Conservation (phyloP, 2,113 vertebrate species). For the Ochotona curzoniae region DNA sequence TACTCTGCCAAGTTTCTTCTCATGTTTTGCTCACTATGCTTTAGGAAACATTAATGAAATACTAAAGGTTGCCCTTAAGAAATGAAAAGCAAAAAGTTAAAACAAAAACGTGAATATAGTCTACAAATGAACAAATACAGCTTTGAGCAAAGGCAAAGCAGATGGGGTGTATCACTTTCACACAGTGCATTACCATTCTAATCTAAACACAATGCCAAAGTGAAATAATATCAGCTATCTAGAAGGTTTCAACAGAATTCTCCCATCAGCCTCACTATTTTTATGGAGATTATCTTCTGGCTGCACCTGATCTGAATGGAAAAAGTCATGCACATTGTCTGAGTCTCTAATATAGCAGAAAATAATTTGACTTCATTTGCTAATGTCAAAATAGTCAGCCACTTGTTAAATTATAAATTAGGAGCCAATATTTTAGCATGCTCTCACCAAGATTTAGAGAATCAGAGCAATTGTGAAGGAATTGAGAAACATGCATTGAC, state of each 20-base stretch:
- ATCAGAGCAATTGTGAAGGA: slow-evolving; percentile 44
- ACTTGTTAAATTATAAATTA: slow-evolving; percentile 75
- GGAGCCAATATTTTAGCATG: slow-evolving; percentile 45
- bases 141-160: background rate
- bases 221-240: slow-evolving; percentile 1
- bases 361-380: slow-evolving; percentile 58
- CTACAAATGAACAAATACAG: background rate
- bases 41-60: background rate
- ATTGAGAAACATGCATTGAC: slow-evolving; percentile 38
- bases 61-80: background rate
- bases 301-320: slow-evolving; percentile 36
- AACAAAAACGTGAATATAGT: background rate
- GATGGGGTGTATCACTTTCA: background rate
- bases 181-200: background rate
- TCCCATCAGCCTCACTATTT: background rate
- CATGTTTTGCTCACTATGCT: background rate
- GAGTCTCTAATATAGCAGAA: slow-evolving; percentile 43
- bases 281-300: background rate
- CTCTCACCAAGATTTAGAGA: slow-evolving; percentile 44
- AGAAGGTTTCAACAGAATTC: slow-evolving; percentile 14
- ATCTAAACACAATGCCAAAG: background rate
- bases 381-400: slow-evolving; percentile 61
- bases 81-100: slow-evolving; percentile 13
- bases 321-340: slow-evolving; percentile 32
- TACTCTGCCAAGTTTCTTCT: background rate